Conservation (phyloP, 1,140 invertebrate genomes). For the Diachasmimorpha longicaudata region DNA sequence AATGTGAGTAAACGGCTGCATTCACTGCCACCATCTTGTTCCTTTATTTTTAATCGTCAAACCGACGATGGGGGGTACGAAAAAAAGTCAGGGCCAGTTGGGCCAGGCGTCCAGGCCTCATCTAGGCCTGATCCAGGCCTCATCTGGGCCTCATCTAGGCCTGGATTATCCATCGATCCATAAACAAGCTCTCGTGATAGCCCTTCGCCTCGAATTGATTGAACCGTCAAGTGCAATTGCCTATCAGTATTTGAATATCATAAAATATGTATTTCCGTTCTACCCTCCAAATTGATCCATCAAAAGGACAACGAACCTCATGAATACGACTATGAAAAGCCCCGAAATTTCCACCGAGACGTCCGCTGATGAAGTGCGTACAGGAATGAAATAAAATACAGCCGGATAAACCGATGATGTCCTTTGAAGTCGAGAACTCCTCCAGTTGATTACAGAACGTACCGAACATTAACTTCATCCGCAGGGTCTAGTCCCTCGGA, state of each 20-base stretch:
- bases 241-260: no score
- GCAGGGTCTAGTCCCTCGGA: neutral
- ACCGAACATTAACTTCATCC: neutral
- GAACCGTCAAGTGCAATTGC: neutral
- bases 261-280: no score
- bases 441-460: neutral
- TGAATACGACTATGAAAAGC: neutral
- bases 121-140: no score
- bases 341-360: neutral
- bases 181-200: no score
- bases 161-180: no score
- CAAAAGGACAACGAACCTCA: neutral
- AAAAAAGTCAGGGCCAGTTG: no score
- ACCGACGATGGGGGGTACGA: constrained; percentile 12
- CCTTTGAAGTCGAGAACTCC: neutral
- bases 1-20: constrained; percentile 11
- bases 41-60: neutral
- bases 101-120: no score
- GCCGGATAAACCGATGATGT: neutral
- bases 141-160: no score
- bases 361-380: neutral
- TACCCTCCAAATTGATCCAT: neutral
- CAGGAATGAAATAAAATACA: neutral
- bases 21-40: neutral
- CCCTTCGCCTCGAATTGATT: neutral